These are phyloP conservation scores for Rapana venosa DNA, from an alignment of 2,888 invertebrate species.

Conservation along the genomic window DNA sequence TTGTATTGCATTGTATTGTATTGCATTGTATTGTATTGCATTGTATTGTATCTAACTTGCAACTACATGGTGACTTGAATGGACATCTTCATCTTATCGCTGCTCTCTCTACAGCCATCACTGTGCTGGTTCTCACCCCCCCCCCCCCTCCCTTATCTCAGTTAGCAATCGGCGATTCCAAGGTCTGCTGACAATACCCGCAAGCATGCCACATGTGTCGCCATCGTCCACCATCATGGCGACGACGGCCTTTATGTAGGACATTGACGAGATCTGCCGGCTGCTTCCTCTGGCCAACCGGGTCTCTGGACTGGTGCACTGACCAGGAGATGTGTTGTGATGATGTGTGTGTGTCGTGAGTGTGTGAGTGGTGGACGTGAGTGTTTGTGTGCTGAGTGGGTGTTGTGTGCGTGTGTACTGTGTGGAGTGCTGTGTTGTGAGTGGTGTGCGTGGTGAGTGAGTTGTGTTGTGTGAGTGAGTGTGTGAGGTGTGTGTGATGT, in stretches of 20 bases:
- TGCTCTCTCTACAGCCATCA: background rate
- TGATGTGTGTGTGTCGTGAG: background rate
- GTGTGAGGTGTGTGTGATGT: no score
- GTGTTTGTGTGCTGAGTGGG: background rate
- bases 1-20: no score
- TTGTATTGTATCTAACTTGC: no score
- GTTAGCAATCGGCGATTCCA: constrained; percentile 78
- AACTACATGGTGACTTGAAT: no score
- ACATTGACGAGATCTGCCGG: constrained; percentile 73
- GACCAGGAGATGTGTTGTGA: constrained; percentile 73
- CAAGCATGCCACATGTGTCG: constrained; percentile 72
- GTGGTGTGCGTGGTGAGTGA: no score
- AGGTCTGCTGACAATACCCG: constrained; percentile 77
- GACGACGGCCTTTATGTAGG: constrained; percentile 77
- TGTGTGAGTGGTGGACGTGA: background rate
- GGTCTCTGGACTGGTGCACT: constrained; percentile 80
- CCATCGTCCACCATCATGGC: constrained; percentile 69
- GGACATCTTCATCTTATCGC: background rate
- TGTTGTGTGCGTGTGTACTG: background rate
- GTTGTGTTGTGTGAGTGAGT: no score
- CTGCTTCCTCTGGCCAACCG: constrained; percentile 77
- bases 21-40: no score
- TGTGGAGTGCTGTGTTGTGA: background rate
- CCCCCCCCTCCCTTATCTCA: constrained; percentile 67
- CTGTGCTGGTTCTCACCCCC: background rate